Base-by-base conservation (phyloP, 2,797 vertebrate species). In the Meda fulgida region DNA sequence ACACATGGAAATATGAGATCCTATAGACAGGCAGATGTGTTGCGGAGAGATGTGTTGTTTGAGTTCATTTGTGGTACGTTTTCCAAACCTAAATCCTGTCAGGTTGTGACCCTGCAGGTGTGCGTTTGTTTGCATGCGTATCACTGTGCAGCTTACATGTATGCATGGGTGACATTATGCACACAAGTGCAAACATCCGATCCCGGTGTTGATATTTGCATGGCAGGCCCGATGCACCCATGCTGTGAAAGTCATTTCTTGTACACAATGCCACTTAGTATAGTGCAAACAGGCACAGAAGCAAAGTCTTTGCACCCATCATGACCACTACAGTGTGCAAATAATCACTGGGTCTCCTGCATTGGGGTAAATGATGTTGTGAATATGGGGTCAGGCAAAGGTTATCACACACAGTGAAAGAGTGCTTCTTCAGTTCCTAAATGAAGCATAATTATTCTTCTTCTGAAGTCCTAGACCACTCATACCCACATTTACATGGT, bases 371-470 rank as follows among this genome's bases (percentile, higher is more conserved):
- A 78, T 48, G 55, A 26, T 55, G 48, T 53, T 72, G 67, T 73
- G 58, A 69, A 65, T 38, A 58, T 67, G 43, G 82, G 34, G 71
- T 66, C 48, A 84, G 21, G 26, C n/a, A 78, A 67, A 36, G 63
- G 21, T 80, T 5, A 51, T 67, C 90, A 92, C 92, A 80, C 84
- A 88, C 90, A 86, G 90, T 93, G 91, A 94, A 94, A 92, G 89
- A 90, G 80, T 79, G 36, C 91, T 93, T 94, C 92, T 93, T 93
- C 88, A 89, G 82, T 85, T 87, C 80, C 18, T n/a, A 78, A 85
- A 71, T 60, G 72, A 80, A 48, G n/a, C 60, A 84, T 31, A 46
- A 29, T 16, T 18, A 29, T 16, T 18, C n/a, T 26, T 23, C 53
- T 80, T 38, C 34, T 67, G 23, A 89, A 89, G 88, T 36, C 53